Evolutionary conservation across 35 echinoderm and acorn worm genomes (phyloP), one percentile per base, ranked within the genome.

Genomic region (Diadema setosum): DNA sequence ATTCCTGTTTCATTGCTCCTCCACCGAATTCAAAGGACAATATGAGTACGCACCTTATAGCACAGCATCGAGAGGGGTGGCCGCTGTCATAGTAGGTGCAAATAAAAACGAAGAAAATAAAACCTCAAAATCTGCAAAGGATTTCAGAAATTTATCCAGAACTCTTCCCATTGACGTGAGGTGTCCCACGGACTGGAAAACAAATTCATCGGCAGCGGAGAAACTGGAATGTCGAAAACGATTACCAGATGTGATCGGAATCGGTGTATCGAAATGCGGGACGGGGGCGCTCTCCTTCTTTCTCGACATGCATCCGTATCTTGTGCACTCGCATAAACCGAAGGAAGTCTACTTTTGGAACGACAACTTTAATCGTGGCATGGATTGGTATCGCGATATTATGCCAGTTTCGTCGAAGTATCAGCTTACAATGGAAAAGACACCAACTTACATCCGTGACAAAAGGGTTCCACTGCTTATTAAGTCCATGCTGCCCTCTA

Each of bases 221-320:
- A 16, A 34, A 67, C 30, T 75, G n/a, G 83, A 69, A 15, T 92
- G 83, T 44, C 15, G 52, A 65, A 92, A 59, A 52, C 34, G 57
- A 2, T 42, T 87, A 33, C 90, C 90, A 26, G 42, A 80, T 18
- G 57, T 78, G 37, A 81, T 92, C 21, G 84, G 86, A 20, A 85
- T 81, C 27, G 90, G 90, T n/a, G 60, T 87, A 49, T 75, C 63
- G 35, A 87, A 87, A 75, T 75, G 84, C 12, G 90, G 90, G 20
- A 92, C 90, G 4, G 48, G 50, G 2, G 84, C 90, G 23, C 23
- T 92, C 16, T 80, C 55, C 20, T 78, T 42, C 14, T 92, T 92
- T 36, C 48, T 92, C 21, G 23, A 30, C n/a, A 44, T 41, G 2
- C 90, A 92, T 55, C 90, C 90, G 20, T n/a, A 59, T 32, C 60